Base-by-base conservation (phyloP, 35 echinoderm and acorn worm species). In the Eucidaris tribuloides region DNA sequence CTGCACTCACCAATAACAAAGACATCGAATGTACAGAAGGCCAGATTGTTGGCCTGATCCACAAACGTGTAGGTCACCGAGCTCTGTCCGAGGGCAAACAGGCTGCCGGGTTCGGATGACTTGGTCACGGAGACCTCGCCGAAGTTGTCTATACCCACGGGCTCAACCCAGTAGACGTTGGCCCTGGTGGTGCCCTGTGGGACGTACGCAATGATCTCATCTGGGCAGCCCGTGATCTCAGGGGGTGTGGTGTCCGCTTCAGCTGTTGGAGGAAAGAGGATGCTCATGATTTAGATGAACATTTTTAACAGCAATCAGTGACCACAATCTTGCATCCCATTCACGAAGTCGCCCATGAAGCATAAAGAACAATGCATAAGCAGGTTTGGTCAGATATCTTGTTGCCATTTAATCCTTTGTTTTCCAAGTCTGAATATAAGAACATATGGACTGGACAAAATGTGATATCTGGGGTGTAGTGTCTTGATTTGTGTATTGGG, bases 131-230 rank as follows among this genome's bases (percentile, higher is more conserved):
- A 42, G 37, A 74, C 34, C 18, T 74, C 68, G 37, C 68, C 68
- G 37, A 74, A 74, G 68, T 74, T 74, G 41, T 74, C 68, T 2
- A 25, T 44, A 22, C 35, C 68, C 29, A 40, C 44, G 3, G 87
- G 87, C 25, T 82, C 87, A 7, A 5, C 58, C 87, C 87, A 89
- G 24, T n/a, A 57, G 20, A 76, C 87, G 18, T 20, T 61, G 61
- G 48, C 62, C 17, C 65, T 28, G 45, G 78, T 42, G 5, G 62
- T 58, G 7, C 87, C 80, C 25, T 45, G 36, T 4, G 85, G 77
- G 33, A 79, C 61, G 45, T 17, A 80, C 3, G 49, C 14, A 7
- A 40, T 35, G 1, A 49, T 33, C 15, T 60, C 58, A 46, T 80
- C 58, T 0, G 85, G 85, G 71, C 85, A 88, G 29, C 60, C 85